Conservation (phyloP, 2,113 vertebrate species). For the Calidris pugnax region DNA sequence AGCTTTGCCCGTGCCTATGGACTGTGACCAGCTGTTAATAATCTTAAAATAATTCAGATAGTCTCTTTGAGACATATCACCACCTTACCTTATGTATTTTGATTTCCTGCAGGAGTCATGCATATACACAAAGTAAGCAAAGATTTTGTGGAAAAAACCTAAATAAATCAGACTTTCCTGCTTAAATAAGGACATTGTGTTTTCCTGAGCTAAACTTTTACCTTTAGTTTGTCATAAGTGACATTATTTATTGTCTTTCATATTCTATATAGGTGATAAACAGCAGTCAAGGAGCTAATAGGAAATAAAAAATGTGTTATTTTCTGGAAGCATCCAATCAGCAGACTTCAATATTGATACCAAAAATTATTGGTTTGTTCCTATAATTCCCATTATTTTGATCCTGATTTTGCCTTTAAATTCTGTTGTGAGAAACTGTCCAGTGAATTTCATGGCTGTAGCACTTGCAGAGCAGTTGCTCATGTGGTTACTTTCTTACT, state of each 20-base stretch:
- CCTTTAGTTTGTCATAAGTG: neutral
- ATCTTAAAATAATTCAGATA: neutral
- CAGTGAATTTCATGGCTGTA: neutral
- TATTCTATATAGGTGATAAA: neutral
- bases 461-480: neutral
- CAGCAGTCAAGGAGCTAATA: neutral
- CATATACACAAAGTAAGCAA: neutral
- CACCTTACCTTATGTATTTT: neutral
- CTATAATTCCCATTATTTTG: neutral
- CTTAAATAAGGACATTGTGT: neutral
- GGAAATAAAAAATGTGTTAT: neutral
- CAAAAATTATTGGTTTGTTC: neutral
- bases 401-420: neutral
- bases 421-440: neutral
- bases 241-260: neutral
- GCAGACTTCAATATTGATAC: neutral
- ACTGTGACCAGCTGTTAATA: neutral
- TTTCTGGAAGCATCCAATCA: neutral
- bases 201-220: neutral
- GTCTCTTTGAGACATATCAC: neutral
- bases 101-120: neutral
- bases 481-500: neutral
- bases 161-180: neutral
- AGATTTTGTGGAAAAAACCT: neutral
- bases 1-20: neutral